These are phyloP conservation scores for Danaus plexippus DNA, from an alignment of 1,140 invertebrate genomes.

Conservation along the genomic window DNA sequence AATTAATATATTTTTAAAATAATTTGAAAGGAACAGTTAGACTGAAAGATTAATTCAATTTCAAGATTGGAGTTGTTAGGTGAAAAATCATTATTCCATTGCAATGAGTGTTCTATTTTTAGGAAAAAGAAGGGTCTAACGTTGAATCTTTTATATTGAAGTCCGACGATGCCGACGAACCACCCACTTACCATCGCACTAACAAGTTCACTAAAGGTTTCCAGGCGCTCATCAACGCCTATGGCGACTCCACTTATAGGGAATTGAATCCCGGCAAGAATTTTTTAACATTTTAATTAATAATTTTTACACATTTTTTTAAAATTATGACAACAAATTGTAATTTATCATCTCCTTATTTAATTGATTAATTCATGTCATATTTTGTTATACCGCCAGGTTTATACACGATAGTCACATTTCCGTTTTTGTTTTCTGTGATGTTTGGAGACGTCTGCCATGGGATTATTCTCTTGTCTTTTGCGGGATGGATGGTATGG, in stretches of 20 bases:
- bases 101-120: constrained; percentile 20
- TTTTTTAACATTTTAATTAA: constrained; percentile 1
- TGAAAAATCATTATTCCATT: constrained; percentile 3
- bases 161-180: constrained; percentile 74
- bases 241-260: constrained; percentile 79
- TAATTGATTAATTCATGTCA: background rate
- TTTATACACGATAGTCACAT: constrained; percentile 79
- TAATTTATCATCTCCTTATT: too few relatives aligned
- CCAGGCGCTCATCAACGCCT: constrained; percentile 86
- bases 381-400: constrained; percentile 28
- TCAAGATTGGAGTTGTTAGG: too few relatives aligned
- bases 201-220: constrained; percentile 88
- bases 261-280: constrained; percentile 80
- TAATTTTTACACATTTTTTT: background rate
- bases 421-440: constrained; percentile 81
- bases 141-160: constrained; percentile 93
- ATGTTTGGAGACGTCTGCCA: constrained; percentile 85
- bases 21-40: too few relatives aligned
- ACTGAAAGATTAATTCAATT: too few relatives aligned
- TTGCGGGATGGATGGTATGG: constrained; percentile 75
- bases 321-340: too few relatives aligned
- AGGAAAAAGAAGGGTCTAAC: constrained; percentile 86
- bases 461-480: constrained; percentile 74
- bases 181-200: constrained; percentile 83
- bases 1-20: too few relatives aligned